Conservation (phyloP, 2,888 invertebrate genomes). For the Lasioglossum vierecki region DNA sequence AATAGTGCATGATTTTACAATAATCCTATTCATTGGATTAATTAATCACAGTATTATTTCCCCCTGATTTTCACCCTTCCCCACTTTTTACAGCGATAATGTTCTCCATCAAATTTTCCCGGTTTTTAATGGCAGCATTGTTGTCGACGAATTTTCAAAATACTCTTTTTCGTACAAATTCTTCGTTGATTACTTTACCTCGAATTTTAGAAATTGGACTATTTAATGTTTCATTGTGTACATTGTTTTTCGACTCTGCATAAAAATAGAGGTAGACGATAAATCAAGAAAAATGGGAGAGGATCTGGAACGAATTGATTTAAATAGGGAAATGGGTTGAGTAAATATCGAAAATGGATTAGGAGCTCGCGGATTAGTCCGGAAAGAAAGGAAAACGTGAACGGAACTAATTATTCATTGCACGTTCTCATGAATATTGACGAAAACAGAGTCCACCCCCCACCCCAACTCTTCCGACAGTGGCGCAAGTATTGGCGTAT, state of each 20-base stretch:
- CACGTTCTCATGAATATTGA: conserved; percentile 4
- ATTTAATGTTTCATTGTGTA: neutral
- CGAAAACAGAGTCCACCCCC: neutral
- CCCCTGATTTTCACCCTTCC: too few species aligned
- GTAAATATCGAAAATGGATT: neutral
- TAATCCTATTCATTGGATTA: too few species aligned
- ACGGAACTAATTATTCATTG: neutral
- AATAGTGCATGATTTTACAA: too few species aligned
- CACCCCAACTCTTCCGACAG: neutral
- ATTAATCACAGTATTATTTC: too few species aligned
- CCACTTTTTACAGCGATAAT: too few species aligned
- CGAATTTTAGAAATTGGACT: too few species aligned
- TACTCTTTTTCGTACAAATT: too few species aligned
- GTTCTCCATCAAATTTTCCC: too few species aligned
- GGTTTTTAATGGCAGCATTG: too few species aligned
- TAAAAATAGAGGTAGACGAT: neutral
- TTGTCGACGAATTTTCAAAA: too few species aligned
- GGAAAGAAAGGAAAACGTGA: neutral
- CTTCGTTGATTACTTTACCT: too few species aligned
- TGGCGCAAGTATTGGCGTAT: conserved; percentile 5
- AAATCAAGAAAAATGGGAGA: neutral
- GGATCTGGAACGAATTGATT: neutral
- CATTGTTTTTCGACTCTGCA: too few species aligned
- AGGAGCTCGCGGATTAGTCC: neutral
- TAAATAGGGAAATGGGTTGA: neutral